Conservation (phyloP, 2,797 vertebrate species). For the Antrozous pallidus region DNA sequence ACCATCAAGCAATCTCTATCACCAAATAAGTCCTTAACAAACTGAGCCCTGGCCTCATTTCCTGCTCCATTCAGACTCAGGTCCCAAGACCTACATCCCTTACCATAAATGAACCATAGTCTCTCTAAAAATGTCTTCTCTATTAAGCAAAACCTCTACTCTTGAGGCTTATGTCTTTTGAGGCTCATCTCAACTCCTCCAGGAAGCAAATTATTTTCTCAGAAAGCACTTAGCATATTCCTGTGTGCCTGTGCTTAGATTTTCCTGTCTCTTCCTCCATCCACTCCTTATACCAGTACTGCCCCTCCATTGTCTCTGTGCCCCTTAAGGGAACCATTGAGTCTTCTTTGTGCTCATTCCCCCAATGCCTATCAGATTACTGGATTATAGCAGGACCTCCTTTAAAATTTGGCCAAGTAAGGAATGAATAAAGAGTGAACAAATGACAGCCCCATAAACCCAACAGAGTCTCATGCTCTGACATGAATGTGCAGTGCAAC, state of each 20-base stretch:
- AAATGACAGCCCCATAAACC: not conserved
- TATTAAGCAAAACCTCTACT: not conserved
- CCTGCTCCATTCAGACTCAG: not conserved
- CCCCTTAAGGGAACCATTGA: not conserved
- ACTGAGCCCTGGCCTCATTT: not conserved
- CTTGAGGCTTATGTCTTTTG: not conserved
- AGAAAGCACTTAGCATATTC: not conserved
- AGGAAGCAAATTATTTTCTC: not conserved
- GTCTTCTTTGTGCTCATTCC: not conserved
- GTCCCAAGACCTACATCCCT: not conserved
- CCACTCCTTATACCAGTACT: not conserved
- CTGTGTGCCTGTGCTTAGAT: not conserved
- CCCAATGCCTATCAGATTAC: not conserved
- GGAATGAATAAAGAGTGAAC: not conserved
- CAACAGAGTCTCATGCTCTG: not conserved
- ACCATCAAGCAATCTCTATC: not conserved
- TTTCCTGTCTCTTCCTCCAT: not conserved
- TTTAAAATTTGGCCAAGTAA: not conserved
- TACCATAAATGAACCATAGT: not conserved
- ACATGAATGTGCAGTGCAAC: not conserved
- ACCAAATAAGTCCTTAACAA: conserved; percentile 19
- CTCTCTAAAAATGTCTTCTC: not conserved
- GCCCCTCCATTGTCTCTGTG: not conserved
- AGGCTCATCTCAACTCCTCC: not conserved
- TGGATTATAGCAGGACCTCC: not conserved